phyloP scores from a whole-genome alignment of 2,113 vertebrate species.

The Lepus europaeus region DNA sequence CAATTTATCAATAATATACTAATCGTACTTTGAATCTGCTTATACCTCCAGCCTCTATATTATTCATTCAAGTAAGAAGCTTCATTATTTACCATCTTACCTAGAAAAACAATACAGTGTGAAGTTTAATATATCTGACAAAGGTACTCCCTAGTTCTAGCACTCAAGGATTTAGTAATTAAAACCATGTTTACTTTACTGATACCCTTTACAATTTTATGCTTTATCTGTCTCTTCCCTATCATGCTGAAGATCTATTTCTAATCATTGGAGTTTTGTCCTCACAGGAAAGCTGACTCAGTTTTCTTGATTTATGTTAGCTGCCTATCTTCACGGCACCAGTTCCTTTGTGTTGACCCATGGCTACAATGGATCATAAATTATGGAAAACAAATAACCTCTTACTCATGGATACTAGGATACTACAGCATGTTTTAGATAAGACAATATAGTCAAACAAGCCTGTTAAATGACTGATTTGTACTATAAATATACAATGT shows the following conservation, averaged over 20 bases:
- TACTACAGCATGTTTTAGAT: not conserved
- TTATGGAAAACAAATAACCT: constrained; percentile 40
- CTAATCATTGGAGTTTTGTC: constrained; percentile 35
- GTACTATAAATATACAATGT: not conserved
- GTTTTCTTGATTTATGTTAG: constrained; percentile 48
- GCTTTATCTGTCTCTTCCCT: constrained; percentile 18
- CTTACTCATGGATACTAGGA: not conserved
- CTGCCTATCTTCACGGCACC: not conserved
- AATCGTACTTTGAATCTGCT: constrained; percentile 35
- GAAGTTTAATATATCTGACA: constrained; percentile 36
- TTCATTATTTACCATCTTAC: constrained; percentile 50
- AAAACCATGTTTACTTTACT: not conserved
- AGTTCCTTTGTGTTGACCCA: constrained; percentile 53
- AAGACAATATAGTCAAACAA: not conserved
- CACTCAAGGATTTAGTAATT: not conserved
- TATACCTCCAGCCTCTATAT: not conserved
- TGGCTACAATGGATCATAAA: not conserved
- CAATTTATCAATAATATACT: constrained; percentile 49
- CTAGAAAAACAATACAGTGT: not conserved
- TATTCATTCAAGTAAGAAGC: constrained; percentile 7
- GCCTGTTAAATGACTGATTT: not conserved
- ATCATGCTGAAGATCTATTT: constrained; percentile 32
- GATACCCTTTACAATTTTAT: constrained; percentile 37
- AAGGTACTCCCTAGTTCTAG: constrained; percentile 40
- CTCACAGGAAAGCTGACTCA: not conserved